These are phyloP conservation scores for Sardina pilchardus DNA, from an alignment of 2,113 vertebrate species.

Conservation along the genomic window DNA sequence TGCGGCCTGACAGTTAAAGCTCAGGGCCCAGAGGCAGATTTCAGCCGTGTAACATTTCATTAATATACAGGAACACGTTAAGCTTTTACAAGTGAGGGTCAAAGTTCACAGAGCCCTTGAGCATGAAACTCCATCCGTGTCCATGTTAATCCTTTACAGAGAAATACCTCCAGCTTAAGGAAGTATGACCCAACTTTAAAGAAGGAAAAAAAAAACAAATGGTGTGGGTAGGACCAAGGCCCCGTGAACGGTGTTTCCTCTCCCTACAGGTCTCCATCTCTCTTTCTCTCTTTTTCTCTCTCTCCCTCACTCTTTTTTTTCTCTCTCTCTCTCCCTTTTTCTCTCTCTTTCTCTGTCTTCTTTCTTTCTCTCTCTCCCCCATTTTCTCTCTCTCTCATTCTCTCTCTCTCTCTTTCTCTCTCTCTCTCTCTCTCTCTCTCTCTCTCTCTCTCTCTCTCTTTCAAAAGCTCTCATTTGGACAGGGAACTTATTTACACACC, in stretches of 20 bases:
- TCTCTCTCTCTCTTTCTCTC: too few species aligned
- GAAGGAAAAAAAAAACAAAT: neutral
- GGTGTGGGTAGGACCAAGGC: neutral
- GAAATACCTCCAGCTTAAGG: neutral
- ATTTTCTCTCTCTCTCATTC: neutral
- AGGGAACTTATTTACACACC: neutral
- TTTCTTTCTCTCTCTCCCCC: neutral
- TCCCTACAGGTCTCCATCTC: too few species aligned
- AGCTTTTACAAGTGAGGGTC: neutral
- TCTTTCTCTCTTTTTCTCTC: too few species aligned
- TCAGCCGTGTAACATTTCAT: neutral
- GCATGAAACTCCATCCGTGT: neutral
- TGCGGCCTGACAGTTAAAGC: neutral
- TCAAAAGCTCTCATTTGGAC: neutral
- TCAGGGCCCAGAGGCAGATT: neutral
- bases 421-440: neutral
- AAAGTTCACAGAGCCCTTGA: neutral
- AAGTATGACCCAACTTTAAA: neutral
- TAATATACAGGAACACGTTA: neutral
- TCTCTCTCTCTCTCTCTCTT: neutral
- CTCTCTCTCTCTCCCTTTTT: neutral
- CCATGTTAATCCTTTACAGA: neutral
- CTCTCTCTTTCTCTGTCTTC: neutral
- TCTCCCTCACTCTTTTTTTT: neutral
- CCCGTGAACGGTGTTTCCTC: neutral